Conservation (phyloP, 1,140 invertebrate species). For the Eupeodes corollae region DNA sequence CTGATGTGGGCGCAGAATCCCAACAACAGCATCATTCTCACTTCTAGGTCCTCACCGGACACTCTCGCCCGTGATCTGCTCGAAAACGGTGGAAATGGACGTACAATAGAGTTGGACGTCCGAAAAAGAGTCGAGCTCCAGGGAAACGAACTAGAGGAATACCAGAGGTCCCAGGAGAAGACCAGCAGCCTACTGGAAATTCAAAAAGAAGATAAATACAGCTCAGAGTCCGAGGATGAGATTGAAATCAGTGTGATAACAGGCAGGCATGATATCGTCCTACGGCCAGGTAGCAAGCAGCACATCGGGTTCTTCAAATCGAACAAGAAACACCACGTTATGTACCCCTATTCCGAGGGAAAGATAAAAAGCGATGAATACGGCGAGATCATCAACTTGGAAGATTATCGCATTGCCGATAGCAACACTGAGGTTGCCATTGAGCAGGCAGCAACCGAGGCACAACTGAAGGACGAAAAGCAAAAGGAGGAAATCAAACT, state of each 20-base stretch:
- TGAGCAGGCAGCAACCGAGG: slow-evolving; percentile 39
- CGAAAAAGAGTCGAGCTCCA: slow-evolving; percentile 69
- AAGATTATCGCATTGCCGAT: slow-evolving; percentile 79
- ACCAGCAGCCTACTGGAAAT: slow-evolving; percentile 39
- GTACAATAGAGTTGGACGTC: slow-evolving; percentile 64
- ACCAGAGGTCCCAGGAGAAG: slow-evolving; percentile 53
- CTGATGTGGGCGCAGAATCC: slow-evolving; percentile 85
- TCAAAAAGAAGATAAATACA: slow-evolving; percentile 34
- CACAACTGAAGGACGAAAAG: slow-evolving; percentile 63
- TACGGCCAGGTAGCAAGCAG: slow-evolving; percentile 63
- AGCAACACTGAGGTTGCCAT: slow-evolving; percentile 27
- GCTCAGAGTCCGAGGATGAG: slow-evolving; percentile 61
- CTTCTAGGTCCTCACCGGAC: slow-evolving; percentile 65
- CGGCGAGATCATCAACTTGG: slow-evolving; percentile 84
- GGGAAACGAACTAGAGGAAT: slow-evolving; percentile 85
- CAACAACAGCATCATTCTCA: slow-evolving; percentile 92
- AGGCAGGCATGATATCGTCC: slow-evolving; percentile 80
- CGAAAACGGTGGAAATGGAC: slow-evolving; percentile 64
- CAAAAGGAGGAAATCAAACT: slow-evolving; percentile 35
- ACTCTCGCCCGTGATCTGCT: slow-evolving; percentile 80
- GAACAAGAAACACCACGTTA: slow-evolving; percentile 86
- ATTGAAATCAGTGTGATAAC: slow-evolving; percentile 67
- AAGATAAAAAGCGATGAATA: slow-evolving; percentile 87
- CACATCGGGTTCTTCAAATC: slow-evolving; percentile 77
- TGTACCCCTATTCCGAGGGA: slow-evolving; percentile 93